phyloP scores from a whole-genome alignment of 2,797 vertebrate genomes.

The Acrossocheilus fasciatus region DNA sequence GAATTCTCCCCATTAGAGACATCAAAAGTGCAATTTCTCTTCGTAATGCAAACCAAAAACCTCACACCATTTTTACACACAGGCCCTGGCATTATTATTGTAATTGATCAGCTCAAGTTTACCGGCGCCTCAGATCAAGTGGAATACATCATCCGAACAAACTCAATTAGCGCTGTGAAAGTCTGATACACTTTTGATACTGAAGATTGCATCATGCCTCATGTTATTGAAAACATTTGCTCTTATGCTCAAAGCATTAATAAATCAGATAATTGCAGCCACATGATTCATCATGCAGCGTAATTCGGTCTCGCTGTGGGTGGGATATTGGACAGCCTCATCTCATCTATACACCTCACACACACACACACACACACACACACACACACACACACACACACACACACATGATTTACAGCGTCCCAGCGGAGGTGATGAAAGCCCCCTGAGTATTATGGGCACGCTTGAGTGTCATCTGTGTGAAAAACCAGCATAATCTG shows the following conservation, averaged over 20 bases:
- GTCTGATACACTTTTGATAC: neutral
- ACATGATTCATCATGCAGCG: conserved; percentile 22
- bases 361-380: too few relatives aligned
- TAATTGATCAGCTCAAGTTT: neutral
- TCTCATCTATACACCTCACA: conserved; percentile 6
- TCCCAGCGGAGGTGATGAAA: conserved; percentile 73
- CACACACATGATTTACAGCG: neutral
- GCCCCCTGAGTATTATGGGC: conserved; percentile 61
- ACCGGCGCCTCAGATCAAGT: neutral
- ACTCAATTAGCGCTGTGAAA: neutral
- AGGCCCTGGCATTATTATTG: neutral
- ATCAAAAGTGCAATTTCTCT: neutral
- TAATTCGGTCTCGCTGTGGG: conserved; percentile 5
- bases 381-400: too few relatives aligned
- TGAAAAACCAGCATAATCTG: conserved; percentile 73
- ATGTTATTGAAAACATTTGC: neutral
- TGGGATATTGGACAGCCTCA: conserved; percentile 31
- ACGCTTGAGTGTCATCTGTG: conserved; percentile 60
- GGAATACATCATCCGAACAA: conserved; percentile 19
- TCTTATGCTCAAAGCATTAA: conserved; percentile 8
- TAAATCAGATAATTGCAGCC: conserved; percentile 25
- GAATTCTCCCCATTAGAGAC: neutral
- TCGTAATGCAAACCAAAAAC: neutral
- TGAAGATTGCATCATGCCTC: conserved; percentile 10
- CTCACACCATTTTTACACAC: neutral